Evolutionary conservation across 2,888 invertebrate species (phyloP).

Genomic region (Tetheella fluctuosa): DNA sequence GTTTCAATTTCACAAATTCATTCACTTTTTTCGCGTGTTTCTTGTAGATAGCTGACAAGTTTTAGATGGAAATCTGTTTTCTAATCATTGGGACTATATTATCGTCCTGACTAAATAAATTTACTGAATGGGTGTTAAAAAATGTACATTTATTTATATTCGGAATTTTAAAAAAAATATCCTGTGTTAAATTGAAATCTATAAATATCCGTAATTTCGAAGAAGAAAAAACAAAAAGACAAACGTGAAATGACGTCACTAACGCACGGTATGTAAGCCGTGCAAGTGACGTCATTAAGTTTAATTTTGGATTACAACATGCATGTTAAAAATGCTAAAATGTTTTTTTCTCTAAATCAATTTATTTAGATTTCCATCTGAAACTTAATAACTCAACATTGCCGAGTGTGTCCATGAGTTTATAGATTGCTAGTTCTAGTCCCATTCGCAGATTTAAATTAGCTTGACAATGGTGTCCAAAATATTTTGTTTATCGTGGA

Average conservation of each 20-base stretch:
- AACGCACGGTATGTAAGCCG: too few species aligned
- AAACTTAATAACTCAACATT: slow-evolving; percentile 34
- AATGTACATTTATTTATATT: too few species aligned
- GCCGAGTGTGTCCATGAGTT: slow-evolving; percentile 50
- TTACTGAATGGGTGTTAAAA: too few species aligned
- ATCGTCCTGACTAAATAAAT: too few species aligned
- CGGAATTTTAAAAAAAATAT: slow-evolving; percentile 16
- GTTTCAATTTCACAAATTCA: slow-evolving; percentile 22
- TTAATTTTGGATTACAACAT: too few species aligned
- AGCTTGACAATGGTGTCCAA: background rate
- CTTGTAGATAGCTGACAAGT: slow-evolving; percentile 44
- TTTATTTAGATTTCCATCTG: slow-evolving; percentile 35
- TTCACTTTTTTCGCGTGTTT: slow-evolving; percentile 42
- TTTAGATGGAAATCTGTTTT: slow-evolving; percentile 37
- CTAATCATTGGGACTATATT: too few species aligned
- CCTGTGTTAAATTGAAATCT: background rate
- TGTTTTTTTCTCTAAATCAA: slow-evolving; percentile 9
- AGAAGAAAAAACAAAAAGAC: too few species aligned
- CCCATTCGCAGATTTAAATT: background rate
- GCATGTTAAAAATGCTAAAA: too few species aligned
- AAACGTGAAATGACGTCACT: too few species aligned
- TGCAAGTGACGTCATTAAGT: too few species aligned
- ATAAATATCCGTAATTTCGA: too few species aligned
- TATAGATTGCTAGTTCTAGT: slow-evolving; percentile 42
- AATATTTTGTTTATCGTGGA: background rate